A percentile compares a stretch with the other conserved stretches of the same genome.
Evolutionary conservation across 2,888 invertebrate species (phyloP).

Genomic region (Xestia rhomboidea): DNA sequence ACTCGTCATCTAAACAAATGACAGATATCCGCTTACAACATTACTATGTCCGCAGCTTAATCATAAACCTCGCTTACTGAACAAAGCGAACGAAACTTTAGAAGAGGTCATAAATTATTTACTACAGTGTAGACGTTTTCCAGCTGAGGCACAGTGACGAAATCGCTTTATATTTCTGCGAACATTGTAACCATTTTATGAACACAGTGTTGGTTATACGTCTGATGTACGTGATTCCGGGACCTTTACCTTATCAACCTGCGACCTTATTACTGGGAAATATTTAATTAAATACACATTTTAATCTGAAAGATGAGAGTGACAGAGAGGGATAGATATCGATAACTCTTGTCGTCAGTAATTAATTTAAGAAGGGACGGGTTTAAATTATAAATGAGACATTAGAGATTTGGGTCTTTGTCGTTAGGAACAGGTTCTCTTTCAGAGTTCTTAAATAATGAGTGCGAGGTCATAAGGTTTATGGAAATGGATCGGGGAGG

Average conservation of each 20-base stretch:
- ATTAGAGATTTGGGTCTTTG: conserved; percentile 53
- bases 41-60: conserved; percentile 54
- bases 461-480: conserved; percentile 50
- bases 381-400: conserved; percentile 64
- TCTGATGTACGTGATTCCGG: conserved; percentile 51
- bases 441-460: conserved; percentile 58
- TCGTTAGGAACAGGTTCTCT: conserved; percentile 53
- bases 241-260: conserved; percentile 77
- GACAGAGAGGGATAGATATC: conserved; percentile 67
- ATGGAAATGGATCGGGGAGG: conserved; percentile 39
- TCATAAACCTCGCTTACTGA: conserved; percentile 61
- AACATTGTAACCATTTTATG: conserved; percentile 19
- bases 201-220: conserved; percentile 31
- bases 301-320: conserved; percentile 67
- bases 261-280: conserved; percentile 75
- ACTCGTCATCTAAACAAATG: conserved; percentile 35
- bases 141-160: conserved; percentile 50
- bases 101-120: conserved; percentile 63
- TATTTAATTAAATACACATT: conserved; percentile 67
- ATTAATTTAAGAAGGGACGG: conserved; percentile 69
- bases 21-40: conserved; percentile 50
- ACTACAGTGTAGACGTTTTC: conserved; percentile 50
- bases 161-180: conserved; percentile 22
- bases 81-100: conserved; percentile 64
- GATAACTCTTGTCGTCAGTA: conserved; percentile 67